Percentiles rank a stretch among this genome's conserved stretches.
These are phyloP conservation scores for Sicus ferrugineus DNA, from an alignment of 2,888 invertebrate species.

Conservation along the genomic window DNA sequence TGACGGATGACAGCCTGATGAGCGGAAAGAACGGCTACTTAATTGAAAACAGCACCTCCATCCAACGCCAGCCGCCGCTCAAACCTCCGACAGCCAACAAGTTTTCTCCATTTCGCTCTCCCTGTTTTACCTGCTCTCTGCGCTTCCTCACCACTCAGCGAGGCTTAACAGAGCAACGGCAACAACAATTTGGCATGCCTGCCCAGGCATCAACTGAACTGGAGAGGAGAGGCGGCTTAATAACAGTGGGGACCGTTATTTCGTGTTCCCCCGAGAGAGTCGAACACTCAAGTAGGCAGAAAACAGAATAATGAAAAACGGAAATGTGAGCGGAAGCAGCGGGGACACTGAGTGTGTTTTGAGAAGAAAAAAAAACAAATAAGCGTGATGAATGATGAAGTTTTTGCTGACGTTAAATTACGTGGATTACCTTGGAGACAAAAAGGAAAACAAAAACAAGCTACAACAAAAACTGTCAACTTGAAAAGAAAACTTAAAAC, in stretches of 20 bases:
- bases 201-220: too few species aligned
- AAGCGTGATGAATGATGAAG: background rate
- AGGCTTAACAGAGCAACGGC: background rate
- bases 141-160: too few species aligned
- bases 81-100: background rate
- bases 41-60: background rate
- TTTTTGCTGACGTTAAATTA: background rate
- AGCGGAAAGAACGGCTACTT: constrained; percentile 4
- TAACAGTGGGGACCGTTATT: too few species aligned
- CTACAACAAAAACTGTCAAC: background rate
- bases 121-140: too few species aligned
- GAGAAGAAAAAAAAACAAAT: too few species aligned
- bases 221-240: too few species aligned
- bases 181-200: too few species aligned
- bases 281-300: background rate
- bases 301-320: background rate
- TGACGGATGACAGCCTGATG: constrained; percentile 40
- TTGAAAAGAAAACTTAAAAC: background rate
- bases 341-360: too few species aligned
- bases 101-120: too few species aligned
- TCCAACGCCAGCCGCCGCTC: background rate
- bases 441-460: too few species aligned
- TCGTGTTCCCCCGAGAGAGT: too few species aligned
- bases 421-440: too few species aligned
- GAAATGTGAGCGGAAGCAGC: background rate